Percentiles rank a stretch among this genome's conserved stretches.
phyloP scores from a whole-genome alignment of 2,797 vertebrate genomes.

The Scolopax rusticola region DNA sequence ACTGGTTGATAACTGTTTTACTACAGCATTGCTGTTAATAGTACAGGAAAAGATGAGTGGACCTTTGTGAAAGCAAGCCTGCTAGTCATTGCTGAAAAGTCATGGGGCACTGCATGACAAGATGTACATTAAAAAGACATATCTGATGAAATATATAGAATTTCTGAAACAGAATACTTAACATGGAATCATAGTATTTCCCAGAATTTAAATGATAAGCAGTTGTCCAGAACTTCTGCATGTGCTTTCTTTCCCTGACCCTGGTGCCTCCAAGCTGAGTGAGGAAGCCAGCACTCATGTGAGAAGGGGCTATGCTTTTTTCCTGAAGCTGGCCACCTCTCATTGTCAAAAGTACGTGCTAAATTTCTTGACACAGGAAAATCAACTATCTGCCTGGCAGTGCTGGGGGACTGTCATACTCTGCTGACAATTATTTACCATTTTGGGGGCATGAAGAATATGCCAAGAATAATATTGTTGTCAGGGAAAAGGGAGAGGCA shows the following conservation, averaged over 20 bases:
- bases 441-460: background rate
- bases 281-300: accelerated
- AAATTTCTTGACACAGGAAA: background rate
- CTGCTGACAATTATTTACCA: background rate
- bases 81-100: background rate
- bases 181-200: background rate
- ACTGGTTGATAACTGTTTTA: background rate
- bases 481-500: background rate
- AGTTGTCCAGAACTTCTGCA: background rate
- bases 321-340: background rate
- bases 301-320: accelerated
- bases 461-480: background rate
- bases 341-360: background rate
- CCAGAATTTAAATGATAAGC: background rate
- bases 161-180: background rate
- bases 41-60: background rate
- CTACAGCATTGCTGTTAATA: background rate
- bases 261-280: accelerated
- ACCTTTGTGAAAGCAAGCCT: background rate
- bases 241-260: background rate
- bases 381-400: background rate
- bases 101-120: background rate
- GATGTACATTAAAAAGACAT: background rate
- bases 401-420: background rate
- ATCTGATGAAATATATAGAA: background rate